Base-by-base conservation (phyloP, 2,888 invertebrate genomes). In the Zhuqinia jingwanae region DNA sequence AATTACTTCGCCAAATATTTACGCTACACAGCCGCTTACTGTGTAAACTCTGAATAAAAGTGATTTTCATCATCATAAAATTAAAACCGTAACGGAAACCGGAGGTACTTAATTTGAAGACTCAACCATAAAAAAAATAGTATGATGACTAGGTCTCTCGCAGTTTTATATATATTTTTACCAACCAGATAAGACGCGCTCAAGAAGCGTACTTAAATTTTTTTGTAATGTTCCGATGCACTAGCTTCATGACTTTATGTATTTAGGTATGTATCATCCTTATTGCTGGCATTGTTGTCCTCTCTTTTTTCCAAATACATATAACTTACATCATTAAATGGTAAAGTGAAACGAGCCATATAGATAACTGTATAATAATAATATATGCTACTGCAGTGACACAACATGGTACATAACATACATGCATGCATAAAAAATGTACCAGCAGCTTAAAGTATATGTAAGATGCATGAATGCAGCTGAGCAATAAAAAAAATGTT, bases 321-420 rank as follows among this genome's bases (percentile, higher is more conserved):
- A 36, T 36, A 65, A 65, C 65, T 42, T 77, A 42, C 60, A 78
- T 63, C 63, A 78, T 78, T 78, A 78, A 78, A 78, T 78, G 47
- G 10, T 47, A 78, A 45, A 30, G 47, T 47, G 47, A 63, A 78
- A 63, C 78, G 63, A 78, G 27, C 63, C 63, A 63, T 47, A 20
- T n/a, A 75, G 22, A 22, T 11, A 22, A 50, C 47, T 73, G 75
- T 36, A 30, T 17, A 13, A 65, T 30, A n/a, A n/a, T n/a, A n/a
- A n/a, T n/a, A 36, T 36, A 36, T 17, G 27, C 17, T 17, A 36
- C 1, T 36, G 50, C 50, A 15, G n/a, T 13, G 1, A 36, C 63
- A 17, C 20, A 2, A 20, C 60, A 60, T 63, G 8, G 17, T 20
- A 77, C 45, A 17, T n/a, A 36, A 6, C 5, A 3, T 36, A 8